These are phyloP conservation scores for Thalassoma bifasciatum DNA, from an alignment of 2,113 vertebrate genomes.

Conservation along the genomic window DNA sequence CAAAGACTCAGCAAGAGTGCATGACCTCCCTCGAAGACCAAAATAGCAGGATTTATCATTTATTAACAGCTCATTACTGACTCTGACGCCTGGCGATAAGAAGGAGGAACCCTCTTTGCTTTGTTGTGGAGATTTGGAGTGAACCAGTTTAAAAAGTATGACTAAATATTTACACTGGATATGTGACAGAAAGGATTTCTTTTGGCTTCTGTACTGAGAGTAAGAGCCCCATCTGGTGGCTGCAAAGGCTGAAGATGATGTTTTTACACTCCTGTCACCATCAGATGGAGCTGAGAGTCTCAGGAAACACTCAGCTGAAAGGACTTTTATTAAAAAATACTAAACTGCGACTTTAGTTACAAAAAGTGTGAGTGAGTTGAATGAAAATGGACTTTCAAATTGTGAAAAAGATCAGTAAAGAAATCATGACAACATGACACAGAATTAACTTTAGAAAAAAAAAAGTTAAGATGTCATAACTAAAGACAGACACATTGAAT, in stretches of 20 bases:
- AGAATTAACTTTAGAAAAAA: too few relatives aligned
- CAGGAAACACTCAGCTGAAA: not conserved
- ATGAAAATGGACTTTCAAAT: too few relatives aligned
- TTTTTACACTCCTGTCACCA: conserved; percentile 4
- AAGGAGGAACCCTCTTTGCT: not conserved
- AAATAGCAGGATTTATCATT: conserved; percentile 40
- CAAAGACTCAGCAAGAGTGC: conserved; percentile 15
- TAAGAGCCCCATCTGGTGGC: conserved; percentile 57
- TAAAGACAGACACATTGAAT: too few relatives aligned
- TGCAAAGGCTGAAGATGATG: not conserved
- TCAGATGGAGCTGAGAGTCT: conserved; percentile 7
- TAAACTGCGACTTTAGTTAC: too few relatives aligned
- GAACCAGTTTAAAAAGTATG: not conserved
- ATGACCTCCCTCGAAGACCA: conserved; percentile 8
- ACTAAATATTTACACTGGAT: not conserved
- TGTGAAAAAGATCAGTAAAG: too few relatives aligned
- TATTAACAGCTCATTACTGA: conserved; percentile 40
- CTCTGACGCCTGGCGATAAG: not conserved
- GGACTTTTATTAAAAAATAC: not conserved
- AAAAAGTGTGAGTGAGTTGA: too few relatives aligned
- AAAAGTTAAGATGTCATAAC: too few relatives aligned
- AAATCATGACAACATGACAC: too few relatives aligned
- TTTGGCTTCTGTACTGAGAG: not conserved
- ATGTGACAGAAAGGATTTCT: not conserved
- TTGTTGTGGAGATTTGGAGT: not conserved